Evolutionary conservation across 2,888 invertebrate genomes (phyloP).

Genomic region (Cyclophora albipunctata): DNA sequence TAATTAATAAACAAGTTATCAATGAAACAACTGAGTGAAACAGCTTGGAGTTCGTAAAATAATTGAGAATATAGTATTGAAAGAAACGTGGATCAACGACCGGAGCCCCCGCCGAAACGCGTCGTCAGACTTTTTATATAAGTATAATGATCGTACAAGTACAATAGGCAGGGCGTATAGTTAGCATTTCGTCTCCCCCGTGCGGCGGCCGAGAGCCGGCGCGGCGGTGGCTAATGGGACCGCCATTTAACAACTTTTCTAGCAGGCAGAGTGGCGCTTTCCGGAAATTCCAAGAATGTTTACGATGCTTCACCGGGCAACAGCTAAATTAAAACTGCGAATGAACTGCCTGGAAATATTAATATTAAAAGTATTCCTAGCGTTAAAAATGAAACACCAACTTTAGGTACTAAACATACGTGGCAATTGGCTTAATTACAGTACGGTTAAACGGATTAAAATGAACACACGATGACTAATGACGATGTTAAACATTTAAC

Average conservation of each 20-base stretch:
- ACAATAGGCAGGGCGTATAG: constrained; percentile 20
- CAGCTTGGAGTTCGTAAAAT: no score
- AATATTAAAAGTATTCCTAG: not conserved
- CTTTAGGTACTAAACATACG: no score
- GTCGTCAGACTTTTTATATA: constrained; percentile 38
- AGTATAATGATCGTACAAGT: constrained; percentile 1
- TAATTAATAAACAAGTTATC: no score
- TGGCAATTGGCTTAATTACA: no score
- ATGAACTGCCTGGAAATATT: not conserved
- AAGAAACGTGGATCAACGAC: constrained; percentile 60
- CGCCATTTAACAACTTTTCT: constrained; percentile 31
- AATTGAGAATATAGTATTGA: not conserved
- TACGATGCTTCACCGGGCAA: constrained; percentile 5
- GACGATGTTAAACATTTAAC: no score
- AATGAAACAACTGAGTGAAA: no score
- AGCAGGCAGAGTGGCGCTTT: constrained; percentile 25
- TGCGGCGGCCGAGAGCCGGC: constrained; percentile 14
- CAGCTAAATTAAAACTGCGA: constrained; percentile 9
- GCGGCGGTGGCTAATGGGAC: constrained; percentile 27
- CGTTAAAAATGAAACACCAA: no score
- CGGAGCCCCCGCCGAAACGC: constrained; percentile 58
- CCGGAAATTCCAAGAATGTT: constrained; percentile 25
- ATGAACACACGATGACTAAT: no score
- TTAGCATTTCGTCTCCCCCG: constrained; percentile 27
- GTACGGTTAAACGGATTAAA: no score